A percentile compares a stretch with the other conserved stretches of the same genome.
phyloP scores from a whole-genome alignment of 2,113 vertebrate species.

The Xiphorhynchus elegans region DNA sequence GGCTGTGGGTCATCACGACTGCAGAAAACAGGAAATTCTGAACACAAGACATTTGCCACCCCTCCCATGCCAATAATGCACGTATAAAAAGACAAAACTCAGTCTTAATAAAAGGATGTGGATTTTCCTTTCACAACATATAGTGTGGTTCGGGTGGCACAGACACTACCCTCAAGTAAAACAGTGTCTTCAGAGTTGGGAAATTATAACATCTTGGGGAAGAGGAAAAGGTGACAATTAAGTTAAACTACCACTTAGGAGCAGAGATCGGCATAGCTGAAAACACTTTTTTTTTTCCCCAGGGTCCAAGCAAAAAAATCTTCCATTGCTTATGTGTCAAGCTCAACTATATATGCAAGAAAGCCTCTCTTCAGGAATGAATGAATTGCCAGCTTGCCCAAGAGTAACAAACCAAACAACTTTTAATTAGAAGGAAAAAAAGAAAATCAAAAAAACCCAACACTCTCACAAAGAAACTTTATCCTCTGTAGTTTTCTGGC shows the following conservation, averaged over 20 bases:
- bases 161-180: conserved; percentile 66
- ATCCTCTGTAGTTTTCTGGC: neutral
- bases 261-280: neutral
- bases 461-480: neutral
- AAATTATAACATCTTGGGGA: conserved; percentile 52
- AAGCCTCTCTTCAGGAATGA: neutral
- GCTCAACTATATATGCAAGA: neutral
- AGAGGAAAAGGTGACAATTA: conserved; percentile 46
- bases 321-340: neutral
- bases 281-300: neutral
- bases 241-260: conserved; percentile 39
- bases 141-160: conserved; percentile 57
- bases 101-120: conserved; percentile 72
- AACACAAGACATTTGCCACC: conserved; percentile 56
- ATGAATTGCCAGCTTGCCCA: neutral
- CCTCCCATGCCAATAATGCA: conserved; percentile 59
- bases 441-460: neutral
- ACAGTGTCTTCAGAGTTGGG: conserved; percentile 59
- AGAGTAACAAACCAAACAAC: neutral
- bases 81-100: conserved; percentile 62
- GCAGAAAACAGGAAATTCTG: conserved; percentile 68
- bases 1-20: conserved; percentile 45
- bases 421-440: neutral
- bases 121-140: conserved; percentile 72
- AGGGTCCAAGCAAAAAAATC: neutral